Base-by-base conservation (phyloP, 2,113 vertebrate genomes). In the Zosterops lateralis region DNA sequence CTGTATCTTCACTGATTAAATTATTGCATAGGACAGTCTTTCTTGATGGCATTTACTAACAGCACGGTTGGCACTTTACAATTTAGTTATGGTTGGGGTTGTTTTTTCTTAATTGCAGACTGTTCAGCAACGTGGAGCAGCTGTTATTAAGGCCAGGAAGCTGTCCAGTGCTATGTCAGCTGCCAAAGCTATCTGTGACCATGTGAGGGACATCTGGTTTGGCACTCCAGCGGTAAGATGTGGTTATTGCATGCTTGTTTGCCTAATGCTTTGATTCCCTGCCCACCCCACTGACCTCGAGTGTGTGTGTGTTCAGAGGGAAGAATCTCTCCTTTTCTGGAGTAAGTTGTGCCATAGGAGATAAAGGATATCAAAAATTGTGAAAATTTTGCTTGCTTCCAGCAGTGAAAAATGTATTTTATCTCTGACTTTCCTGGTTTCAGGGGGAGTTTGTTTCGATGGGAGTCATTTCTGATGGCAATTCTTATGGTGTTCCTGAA, bases 131-230 rank as follows among this genome's bases (percentile, higher is more conserved):
- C 98, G 99, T 79, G 99, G 99, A 6, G 98, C 98, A 71, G 98
- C 99, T 2, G 99, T 99, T 92, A 99, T 99, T 90, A 99, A 99
- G 89, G 99, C 99, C 72, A 98, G 99, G 91, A 99, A 99, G 93
- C 98, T 99, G 57, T 99, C 99, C 94, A 99, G 99, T 65, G 99
- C 99, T 1, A 99, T 99, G 99, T 99, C 99, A 95, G 99, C 99
- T 76, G 99, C 99, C 26, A 99, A 99, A 96, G 99, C 99, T 89
- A 99, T 99, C 96, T 98, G 98, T 94, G 99, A 99, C 96, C 99
- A 99, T 70, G 98, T 99, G 98, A 98, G 98, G 84, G 98, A 99
- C 97, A 98, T 99, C 96, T 99, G 99, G 99, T 98, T 97, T 62
- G 99, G 99, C 95, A 99, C 99, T 93, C 94, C 98, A 26, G 98